Evolutionary conservation across 2,113 vertebrate species (phyloP).

Genomic region (Pelmatolapia mariae): DNA sequence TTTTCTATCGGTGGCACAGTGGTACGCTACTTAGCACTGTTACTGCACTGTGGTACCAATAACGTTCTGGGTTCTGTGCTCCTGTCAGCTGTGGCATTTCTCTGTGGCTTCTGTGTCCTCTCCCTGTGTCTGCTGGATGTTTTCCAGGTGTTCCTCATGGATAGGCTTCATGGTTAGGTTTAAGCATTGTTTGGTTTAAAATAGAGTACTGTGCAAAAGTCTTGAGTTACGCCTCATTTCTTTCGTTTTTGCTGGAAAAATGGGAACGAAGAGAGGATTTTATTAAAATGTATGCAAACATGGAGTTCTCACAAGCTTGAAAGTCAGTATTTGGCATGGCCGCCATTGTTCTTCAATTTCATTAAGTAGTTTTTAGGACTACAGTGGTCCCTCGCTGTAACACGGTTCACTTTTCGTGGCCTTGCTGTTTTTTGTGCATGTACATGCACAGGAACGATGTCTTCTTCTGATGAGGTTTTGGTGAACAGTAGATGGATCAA

Average conservation of each 20-base stretch:
- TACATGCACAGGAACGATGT: neutral
- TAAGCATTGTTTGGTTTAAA: neutral
- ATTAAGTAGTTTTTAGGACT: neutral
- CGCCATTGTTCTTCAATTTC: neutral
- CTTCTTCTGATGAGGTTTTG: neutral
- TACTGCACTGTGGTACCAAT: fast-evolving
- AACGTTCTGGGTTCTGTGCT: neutral
- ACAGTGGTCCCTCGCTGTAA: neutral
- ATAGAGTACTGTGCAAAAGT: neutral
- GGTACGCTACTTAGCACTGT: no score
- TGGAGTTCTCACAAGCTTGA: neutral
- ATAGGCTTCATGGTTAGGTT: neutral
- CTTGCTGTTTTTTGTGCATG: neutral
- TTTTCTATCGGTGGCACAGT: neutral
- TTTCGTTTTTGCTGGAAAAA: neutral
- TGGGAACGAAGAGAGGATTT: neutral
- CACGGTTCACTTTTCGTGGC: neutral
- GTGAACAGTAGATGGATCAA: neutral
- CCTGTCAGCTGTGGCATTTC: neutral
- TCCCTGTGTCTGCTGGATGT: neutral
- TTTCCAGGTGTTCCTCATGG: neutral
- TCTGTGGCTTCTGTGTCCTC: neutral
- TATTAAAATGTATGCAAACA: neutral
- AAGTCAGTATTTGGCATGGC: neutral
- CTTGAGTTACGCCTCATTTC: neutral